Base-by-base conservation (phyloP, 1,140 invertebrate species). In the Halesus radiatus region DNA sequence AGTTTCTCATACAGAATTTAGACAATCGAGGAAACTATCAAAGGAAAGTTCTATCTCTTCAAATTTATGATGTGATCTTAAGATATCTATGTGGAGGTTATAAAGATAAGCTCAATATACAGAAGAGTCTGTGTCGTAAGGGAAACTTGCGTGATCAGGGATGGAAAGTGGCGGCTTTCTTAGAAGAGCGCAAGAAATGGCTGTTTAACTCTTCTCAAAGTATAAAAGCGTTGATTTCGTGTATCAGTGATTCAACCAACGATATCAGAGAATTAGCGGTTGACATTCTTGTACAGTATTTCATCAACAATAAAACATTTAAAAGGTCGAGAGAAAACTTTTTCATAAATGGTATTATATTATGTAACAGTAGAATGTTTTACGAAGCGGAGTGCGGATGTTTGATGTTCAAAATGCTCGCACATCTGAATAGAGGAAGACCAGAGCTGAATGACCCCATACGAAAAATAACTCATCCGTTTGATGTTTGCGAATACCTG, bases 1-100 rank as follows among this genome's bases (percentile, higher is more conserved):
- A 83, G 29, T 84, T 87, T 79, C 79, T 89, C 37, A 83, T 85
- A 5, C 66, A 84, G 16, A 87, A 86, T 62, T 68, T 89, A 22
- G 84, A 84, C 26, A 68, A 81, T 3, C 78, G 85, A 82, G 87
- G 88, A 20, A 90, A 90, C 79, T 90, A 90, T 84, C 88, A 90
- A 85, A 86, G 88, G 79, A 90, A 89, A 85, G 85, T 88, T 50
- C 84, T 86, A 52, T 84, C 85, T 32, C 80, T 89, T 26, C 86
- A 87, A 84, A 72, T 88, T 18, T 81, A 82, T 54, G 81, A 86
- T 72, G 70, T 83, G 7, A 66, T 88, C 74, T 77, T 87, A 74
- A 84, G 76, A 75, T 84, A 83, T 84, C 84, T 87, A 13, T 85
- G 80, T 80, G 73, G 85, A 73, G 78, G 83, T 66, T 79, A 84